Evolutionary conservation across 2,888 invertebrate genomes (phyloP).

Genomic region (Oligia latruncula): DNA sequence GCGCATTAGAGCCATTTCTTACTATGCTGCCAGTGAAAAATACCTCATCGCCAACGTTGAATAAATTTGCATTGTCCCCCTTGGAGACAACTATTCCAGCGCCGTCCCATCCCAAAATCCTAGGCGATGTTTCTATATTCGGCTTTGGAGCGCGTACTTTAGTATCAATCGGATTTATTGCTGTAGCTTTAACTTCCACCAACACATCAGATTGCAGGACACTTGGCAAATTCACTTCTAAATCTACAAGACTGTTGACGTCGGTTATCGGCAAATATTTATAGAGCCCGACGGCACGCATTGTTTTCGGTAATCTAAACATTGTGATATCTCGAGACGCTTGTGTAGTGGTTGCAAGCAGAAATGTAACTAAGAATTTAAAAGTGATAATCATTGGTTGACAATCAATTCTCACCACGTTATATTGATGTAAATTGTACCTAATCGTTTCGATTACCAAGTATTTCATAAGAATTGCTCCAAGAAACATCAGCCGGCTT

Average conservation of each 20-base stretch:
- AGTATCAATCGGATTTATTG: conserved; percentile 85
- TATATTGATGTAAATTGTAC: conserved; percentile 1
- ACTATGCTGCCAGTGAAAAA: conserved; percentile 81
- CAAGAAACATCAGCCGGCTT: conserved; percentile 4
- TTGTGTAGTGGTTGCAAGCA: conserved; percentile 31
- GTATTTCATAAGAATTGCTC: conserved; percentile 32
- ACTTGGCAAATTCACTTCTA: conserved; percentile 79
- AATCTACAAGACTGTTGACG: conserved; percentile 79
- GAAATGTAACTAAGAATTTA: conserved; percentile 39
- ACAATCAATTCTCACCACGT: conserved; percentile 18
- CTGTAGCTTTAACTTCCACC: conserved; percentile 83
- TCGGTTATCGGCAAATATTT: conserved; percentile 85
- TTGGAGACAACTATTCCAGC: conserved; percentile 81
- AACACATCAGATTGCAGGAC: conserved; percentile 78
- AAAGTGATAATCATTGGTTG: conserved; percentile 25
- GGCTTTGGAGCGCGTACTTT: conserved; percentile 83
- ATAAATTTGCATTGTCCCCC: conserved; percentile 74
- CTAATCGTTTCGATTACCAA: conserved; percentile 23
- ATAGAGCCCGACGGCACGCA: conserved; percentile 85
- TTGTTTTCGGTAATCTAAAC: conserved; percentile 78
- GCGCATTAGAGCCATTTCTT: conserved; percentile 82
- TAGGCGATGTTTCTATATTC: conserved; percentile 74
- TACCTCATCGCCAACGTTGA: conserved; percentile 83
- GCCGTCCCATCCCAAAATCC: conserved; percentile 85
- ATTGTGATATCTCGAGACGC: conserved; percentile 53